Evolutionary conservation across 2,797 vertebrate species (phyloP).

Genomic region (Eurystomus glaucurus): DNA sequence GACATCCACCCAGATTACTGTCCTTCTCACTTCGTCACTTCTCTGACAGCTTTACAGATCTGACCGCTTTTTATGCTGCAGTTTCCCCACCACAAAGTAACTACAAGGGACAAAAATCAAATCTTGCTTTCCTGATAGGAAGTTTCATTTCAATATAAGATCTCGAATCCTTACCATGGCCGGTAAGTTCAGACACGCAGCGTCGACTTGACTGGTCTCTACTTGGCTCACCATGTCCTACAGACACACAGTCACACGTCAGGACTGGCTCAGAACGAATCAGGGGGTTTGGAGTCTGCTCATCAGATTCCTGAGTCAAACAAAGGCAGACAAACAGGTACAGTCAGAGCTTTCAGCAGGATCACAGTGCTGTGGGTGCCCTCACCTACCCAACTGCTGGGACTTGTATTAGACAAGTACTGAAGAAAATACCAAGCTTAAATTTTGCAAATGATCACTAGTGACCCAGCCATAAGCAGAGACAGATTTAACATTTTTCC

Average conservation of each 20-base stretch:
- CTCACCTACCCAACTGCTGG: neutral
- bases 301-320: conserved; percentile 72
- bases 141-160: neutral
- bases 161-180: conserved; percentile 70
- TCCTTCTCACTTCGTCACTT: neutral
- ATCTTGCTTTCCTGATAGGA: neutral
- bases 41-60: neutral
- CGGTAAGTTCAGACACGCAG: conserved; percentile 35
- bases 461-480: neutral
- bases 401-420: neutral
- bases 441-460: neutral
- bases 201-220: conserved; percentile 35
- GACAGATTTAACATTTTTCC: neutral
- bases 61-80: neutral
- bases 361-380: neutral
- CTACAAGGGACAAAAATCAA: neutral
- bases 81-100: neutral
- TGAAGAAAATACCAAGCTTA: neutral
- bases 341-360: neutral
- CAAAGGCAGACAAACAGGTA: conserved; percentile 1
- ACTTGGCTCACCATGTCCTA: conserved; percentile 7
- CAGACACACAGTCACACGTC: neutral
- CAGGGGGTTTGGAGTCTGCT: conserved; percentile 28
- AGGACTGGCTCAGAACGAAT: conserved; percentile 60
- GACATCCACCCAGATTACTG: neutral